Conservation (phyloP, 2,888 invertebrate species). For the Nephrocerus scutellatus region DNA sequence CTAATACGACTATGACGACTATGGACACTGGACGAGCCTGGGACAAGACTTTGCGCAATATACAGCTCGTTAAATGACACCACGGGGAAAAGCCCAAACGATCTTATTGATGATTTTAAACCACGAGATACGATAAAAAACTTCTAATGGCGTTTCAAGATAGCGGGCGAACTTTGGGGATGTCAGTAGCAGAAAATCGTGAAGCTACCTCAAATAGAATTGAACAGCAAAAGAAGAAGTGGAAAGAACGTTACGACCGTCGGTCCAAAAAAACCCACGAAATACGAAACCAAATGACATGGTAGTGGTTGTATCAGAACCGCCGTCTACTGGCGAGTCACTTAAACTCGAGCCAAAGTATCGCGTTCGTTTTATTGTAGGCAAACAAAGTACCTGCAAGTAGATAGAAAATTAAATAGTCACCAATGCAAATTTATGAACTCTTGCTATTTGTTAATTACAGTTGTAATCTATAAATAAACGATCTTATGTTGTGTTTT, state of each 20-base stretch:
- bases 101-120: constrained; percentile 13
- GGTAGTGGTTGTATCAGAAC: too few species aligned
- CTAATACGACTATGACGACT: constrained; percentile 11
- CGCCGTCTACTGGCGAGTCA: too few species aligned
- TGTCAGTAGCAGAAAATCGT: constrained; percentile 1
- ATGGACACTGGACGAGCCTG: constrained; percentile 13
- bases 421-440: too few species aligned
- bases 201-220: constrained; percentile 2
- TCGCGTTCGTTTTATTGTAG: too few species aligned
- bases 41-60: constrained; percentile 8
- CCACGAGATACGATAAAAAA: constrained; percentile 7
- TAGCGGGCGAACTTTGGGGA: not conserved
- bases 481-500: too few species aligned
- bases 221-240: constrained; percentile 3
- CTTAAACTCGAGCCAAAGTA: too few species aligned
- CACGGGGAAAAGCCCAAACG: constrained; percentile 11
- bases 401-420: too few species aligned
- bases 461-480: too few species aligned
- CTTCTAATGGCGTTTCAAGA: constrained; percentile 8
- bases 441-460: too few species aligned
- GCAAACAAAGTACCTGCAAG: too few species aligned
- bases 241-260: constrained; percentile 15
- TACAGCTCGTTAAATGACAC: constrained; percentile 11
- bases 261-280: constrained; percentile 5
- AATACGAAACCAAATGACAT: too few species aligned